Percentiles rank a stretch among this genome's conserved stretches.
Evolutionary conservation across 1,140 invertebrate species (phyloP).

Genomic region (Doryteuthis pealeii): DNA sequence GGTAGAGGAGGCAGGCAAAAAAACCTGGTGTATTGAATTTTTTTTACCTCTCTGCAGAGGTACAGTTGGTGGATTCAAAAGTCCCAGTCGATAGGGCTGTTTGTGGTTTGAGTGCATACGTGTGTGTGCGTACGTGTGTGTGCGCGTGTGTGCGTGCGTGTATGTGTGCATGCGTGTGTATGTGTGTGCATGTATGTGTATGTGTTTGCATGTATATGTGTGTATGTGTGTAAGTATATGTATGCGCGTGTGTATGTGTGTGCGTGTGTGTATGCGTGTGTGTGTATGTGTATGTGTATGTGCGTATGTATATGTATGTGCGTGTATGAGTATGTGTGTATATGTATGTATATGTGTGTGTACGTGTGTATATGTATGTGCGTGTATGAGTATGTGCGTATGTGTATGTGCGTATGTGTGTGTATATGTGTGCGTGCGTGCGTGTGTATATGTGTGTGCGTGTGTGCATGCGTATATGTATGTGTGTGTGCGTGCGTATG

Average conservation of each 20-base stretch:
- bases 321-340: too few species aligned
- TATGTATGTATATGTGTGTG: conserved; percentile 2
- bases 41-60: too few species aligned
- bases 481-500: conserved; percentile 14
- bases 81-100: too few species aligned
- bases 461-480: conserved; percentile 13
- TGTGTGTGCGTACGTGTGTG: conserved; percentile 18
- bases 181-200: conserved; percentile 15
- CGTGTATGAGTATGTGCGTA: neutral
- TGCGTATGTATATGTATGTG: neutral
- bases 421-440: neutral
- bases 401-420: conserved; percentile 4
- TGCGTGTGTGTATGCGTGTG: neutral
- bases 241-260: conserved; percentile 4
- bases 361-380: neutral
- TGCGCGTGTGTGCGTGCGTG: conserved; percentile 18
- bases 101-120: conserved; percentile 9
- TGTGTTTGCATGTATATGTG: too few species aligned
- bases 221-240: too few species aligned
- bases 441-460: neutral
- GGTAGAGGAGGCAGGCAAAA: too few species aligned
- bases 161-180: conserved; percentile 20
- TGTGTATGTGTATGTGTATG: neutral
- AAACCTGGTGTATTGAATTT: too few species aligned
- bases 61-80: too few species aligned